Conservation (phyloP, 2,113 vertebrate genomes). For the Myotis lucifugus region DNA sequence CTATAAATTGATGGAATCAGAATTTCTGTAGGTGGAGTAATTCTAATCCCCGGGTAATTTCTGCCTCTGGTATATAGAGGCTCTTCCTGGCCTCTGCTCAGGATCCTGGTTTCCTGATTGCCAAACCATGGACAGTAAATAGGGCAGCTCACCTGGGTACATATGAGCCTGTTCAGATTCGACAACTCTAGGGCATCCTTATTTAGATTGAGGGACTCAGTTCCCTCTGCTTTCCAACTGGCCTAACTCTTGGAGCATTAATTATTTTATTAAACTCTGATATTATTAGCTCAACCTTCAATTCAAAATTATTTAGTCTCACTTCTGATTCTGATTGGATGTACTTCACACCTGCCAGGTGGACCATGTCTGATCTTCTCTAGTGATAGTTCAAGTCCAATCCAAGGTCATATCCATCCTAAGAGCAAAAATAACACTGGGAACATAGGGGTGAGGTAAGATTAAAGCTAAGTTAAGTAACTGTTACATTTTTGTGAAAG, state of each 20-base stretch:
- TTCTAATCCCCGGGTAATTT: background rate
- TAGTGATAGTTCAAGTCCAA: background rate
- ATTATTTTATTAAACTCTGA: background rate
- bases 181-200: background rate
- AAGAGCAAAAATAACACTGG: background rate
- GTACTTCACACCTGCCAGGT: background rate
- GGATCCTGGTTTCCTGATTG: background rate
- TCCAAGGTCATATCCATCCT: background rate
- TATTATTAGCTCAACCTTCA: background rate
- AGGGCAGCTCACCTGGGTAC: background rate
- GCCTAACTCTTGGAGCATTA: background rate
- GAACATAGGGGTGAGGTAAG: background rate
- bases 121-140: background rate
- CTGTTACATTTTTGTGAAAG: background rate
- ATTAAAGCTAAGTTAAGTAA: slow-evolving; percentile 34
- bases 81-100: background rate
- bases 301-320: background rate
- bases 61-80: background rate
- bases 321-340: slow-evolving; percentile 16
- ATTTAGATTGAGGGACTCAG: background rate
- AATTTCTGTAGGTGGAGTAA: background rate
- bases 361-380: background rate
- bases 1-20: background rate
- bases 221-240: background rate
- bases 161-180: background rate